Base-by-base conservation (phyloP, 1,140 invertebrate species). In the Condylostylus longicornis region DNA sequence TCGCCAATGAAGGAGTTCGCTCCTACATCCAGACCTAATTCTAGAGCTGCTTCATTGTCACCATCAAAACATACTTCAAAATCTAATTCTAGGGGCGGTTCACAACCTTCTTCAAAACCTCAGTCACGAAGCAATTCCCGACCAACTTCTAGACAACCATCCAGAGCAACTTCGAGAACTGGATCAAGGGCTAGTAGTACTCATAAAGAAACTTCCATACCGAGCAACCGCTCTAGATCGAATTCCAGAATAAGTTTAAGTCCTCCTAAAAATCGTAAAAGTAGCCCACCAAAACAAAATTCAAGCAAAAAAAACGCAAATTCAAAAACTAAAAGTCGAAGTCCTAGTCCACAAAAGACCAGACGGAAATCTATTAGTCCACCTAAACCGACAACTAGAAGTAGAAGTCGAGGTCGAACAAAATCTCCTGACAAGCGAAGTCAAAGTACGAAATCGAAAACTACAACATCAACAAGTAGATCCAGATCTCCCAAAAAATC, bases 191-290 rank as follows among this genome's bases (percentile, higher is more conserved):
- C n/a, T n/a, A n/a, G n/a, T n/a, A n/a, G n/a, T n/a, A n/a, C n/a
- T n/a, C n/a, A n/a, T n/a, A n/a, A n/a, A n/a, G n/a, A n/a, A n/a
- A n/a, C n/a, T n/a, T n/a, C n/a, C n/a, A n/a, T n/a, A n/a, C n/a
- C n/a, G n/a, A n/a, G n/a, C n/a, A n/a, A n/a, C n/a, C n/a, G n/a
- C 33, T 58, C 54, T 1, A 35, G 54, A n/a, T 42, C 43, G 5
- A 55, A 58, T 29, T 58, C 55, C 2, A 42, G 54, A 10, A 25
- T 53, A 14, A 58, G 55, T 33, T 40, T 49, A n/a, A 44, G 47
- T 20, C 57, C 54, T 3, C 46, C 49, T 0, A 10, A 48, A 21
- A 18, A 48, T 5, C 47, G 47, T 5, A 43, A 43, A 1, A 53
- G 51, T 18, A 41, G 51, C 36, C 58, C 55, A 19, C 55, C 55